phyloP scores from a whole-genome alignment of 2,797 vertebrate species.

The Hyperoplus lanceolatus region DNA sequence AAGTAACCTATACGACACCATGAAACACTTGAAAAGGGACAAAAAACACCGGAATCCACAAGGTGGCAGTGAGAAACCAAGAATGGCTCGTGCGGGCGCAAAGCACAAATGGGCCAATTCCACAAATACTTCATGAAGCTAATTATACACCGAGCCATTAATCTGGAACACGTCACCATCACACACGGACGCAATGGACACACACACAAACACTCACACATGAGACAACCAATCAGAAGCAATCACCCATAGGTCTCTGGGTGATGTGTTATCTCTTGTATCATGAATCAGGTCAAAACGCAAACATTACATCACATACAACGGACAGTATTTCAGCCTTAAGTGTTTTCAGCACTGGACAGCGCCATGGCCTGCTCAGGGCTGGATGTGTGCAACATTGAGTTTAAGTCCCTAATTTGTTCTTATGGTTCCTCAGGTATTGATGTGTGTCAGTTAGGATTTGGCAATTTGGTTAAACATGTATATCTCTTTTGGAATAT shows the following conservation, averaged over 20 bases:
- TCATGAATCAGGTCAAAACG: slow-evolving; percentile 26
- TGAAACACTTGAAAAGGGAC: slow-evolving; percentile 21
- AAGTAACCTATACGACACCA: slow-evolving; percentile 45
- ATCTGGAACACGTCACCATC: slow-evolving; percentile 60
- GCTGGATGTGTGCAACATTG: not conserved
- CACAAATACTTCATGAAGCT: slow-evolving; percentile 68
- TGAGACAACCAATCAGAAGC: slow-evolving; percentile 28
- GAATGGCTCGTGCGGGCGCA: slow-evolving; percentile 59
- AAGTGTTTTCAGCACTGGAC: slow-evolving; percentile 61
- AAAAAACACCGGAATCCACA: slow-evolving; percentile 60
- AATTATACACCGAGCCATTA: slow-evolving; percentile 73
- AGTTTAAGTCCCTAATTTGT: not conserved
- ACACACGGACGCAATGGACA: slow-evolving; percentile 33
- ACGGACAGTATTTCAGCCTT: not conserved
- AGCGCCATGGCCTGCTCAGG: slow-evolving; percentile 39
- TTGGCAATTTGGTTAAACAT: not conserved
- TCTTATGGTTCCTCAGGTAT: not conserved
- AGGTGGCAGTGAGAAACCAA: slow-evolving; percentile 85
- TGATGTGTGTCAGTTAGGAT: not conserved
- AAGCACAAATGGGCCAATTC: slow-evolving; percentile 66
- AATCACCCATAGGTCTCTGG: not conserved
- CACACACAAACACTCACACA: not conserved
- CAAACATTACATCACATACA: not conserved
- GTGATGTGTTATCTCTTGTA: slow-evolving; percentile 12
- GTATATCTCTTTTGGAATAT: not conserved